A percentile compares a stretch with the other conserved stretches of the same genome.
These are phyloP conservation scores for Sitobion miscanthi DNA, from an alignment of 1,140 invertebrate genomes.

Conservation along the genomic window DNA sequence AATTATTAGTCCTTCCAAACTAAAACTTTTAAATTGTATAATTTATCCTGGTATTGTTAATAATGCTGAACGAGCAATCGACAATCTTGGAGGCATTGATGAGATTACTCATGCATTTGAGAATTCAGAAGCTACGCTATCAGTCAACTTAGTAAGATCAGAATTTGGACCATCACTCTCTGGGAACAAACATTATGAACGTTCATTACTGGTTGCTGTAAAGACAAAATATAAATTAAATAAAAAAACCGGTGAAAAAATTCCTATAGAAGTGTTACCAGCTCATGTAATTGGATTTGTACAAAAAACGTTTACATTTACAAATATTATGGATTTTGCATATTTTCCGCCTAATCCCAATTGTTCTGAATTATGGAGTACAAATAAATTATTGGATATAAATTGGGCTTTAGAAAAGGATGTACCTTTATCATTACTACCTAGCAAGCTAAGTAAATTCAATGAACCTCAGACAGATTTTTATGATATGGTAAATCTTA, in stretches of 20 bases:
- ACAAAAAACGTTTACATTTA: conserved; percentile 48
- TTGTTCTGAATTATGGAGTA: conserved; percentile 35
- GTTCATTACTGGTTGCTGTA: conserved; percentile 27
- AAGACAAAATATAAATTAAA: conserved; percentile 52
- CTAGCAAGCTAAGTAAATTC: conserved; percentile 38
- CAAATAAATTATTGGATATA: conserved; percentile 40
- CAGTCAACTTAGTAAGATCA: conserved; percentile 44
- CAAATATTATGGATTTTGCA: conserved; percentile 37
- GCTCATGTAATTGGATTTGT: conserved; percentile 26
- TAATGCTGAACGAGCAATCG: conserved; percentile 38
- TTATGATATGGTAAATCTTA: conserved; percentile 45
- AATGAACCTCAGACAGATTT: conserved; percentile 52
- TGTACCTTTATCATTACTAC: conserved; percentile 16
- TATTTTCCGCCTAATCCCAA: conserved; percentile 31
- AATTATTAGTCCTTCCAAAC: neutral
- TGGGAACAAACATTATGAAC: conserved; percentile 21
- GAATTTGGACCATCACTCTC: conserved; percentile 43
- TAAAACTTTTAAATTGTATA: conserved; percentile 42
- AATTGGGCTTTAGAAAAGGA: conserved; percentile 49
- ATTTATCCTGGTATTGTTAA: conserved; percentile 52
- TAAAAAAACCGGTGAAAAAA: conserved; percentile 47
- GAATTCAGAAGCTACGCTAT: conserved; percentile 1
- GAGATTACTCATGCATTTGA: conserved; percentile 51
- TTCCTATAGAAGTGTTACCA: conserved; percentile 1
- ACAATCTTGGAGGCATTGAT: conserved; percentile 45